phyloP scores from a whole-genome alignment of 2,888 invertebrate species.

The Erynnis tages region DNA sequence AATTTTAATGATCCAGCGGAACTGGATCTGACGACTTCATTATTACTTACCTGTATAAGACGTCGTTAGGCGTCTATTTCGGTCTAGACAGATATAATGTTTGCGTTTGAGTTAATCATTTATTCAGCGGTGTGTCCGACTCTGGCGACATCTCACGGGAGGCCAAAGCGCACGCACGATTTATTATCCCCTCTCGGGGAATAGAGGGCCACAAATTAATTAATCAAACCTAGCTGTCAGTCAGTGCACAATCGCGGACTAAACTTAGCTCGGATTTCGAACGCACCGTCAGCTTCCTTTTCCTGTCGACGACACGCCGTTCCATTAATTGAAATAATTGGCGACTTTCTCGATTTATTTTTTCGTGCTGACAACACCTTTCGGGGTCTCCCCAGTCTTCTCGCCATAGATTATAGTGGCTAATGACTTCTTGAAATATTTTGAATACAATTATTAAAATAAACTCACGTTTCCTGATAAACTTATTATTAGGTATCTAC shows the following conservation, averaged over 20 bases:
- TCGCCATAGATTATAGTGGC: conserved; percentile 29
- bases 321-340: conserved; percentile 79
- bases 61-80: conserved; percentile 77
- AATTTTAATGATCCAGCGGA: conserved; percentile 66
- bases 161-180: conserved; percentile 68
- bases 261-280: conserved; percentile 56
- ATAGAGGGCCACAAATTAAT: conserved; percentile 72
- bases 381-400: conserved; percentile 44
- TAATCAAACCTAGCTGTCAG: conserved; percentile 77
- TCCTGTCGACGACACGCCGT: conserved; percentile 72
- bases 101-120: conserved; percentile 74
- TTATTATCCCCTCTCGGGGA: conserved; percentile 69
- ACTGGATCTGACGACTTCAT: conserved; percentile 73
- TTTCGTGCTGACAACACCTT: conserved; percentile 66
- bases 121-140: conserved; percentile 63
- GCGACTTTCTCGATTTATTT: conserved; percentile 63
- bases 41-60: conserved; percentile 74
- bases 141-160: conserved; percentile 76
- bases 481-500: too few species aligned
- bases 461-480: too few species aligned
- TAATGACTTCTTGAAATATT: conserved; percentile 18
- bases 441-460: not conserved
- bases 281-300: conserved; percentile 59
- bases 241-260: conserved; percentile 69
- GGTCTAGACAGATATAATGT: conserved; percentile 68